These are phyloP conservation scores for Danio choprae DNA, from an alignment of 2,797 vertebrate genomes.

Conservation along the genomic window DNA sequence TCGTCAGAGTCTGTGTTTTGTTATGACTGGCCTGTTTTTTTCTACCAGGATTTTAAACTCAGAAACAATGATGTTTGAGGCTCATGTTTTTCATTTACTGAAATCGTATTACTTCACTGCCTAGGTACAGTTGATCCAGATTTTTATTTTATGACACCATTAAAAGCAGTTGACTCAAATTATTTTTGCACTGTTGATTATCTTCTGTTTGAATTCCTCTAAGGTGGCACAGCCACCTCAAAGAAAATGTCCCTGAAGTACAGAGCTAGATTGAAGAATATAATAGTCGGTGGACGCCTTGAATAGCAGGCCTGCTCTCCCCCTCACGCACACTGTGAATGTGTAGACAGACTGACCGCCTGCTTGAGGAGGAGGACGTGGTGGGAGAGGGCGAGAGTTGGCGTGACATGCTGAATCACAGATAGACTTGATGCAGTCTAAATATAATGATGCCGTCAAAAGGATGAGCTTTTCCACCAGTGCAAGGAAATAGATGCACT, in stretches of 20 bases:
- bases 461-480: constrained; percentile 44
- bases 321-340: not conserved
- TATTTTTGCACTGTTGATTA: not conserved
- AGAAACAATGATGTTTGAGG: too few relatives aligned
- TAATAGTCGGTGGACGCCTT: constrained; percentile 4
- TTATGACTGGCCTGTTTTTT: too few relatives aligned
- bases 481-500: constrained; percentile 42
- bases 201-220: not conserved
- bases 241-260: not conserved
- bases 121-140: too few relatives aligned
- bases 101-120: too few relatives aligned
- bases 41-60: too few relatives aligned
- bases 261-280: constrained; percentile 17
- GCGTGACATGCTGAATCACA: constrained; percentile 27
- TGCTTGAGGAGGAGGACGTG: constrained; percentile 16
- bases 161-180: not conserved
- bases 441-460: constrained; percentile 41
- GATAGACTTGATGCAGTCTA: constrained; percentile 27
- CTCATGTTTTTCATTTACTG: too few relatives aligned
- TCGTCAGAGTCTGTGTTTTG: too few relatives aligned
- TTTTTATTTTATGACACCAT: too few relatives aligned
- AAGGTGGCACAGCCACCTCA: not conserved
- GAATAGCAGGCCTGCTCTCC: constrained; percentile 10
- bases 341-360: constrained; percentile 20
- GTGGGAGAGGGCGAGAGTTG: constrained; percentile 22